Percentiles rank a stretch among this genome's conserved stretches.
These are phyloP conservation scores for Pseudochromis fuscus DNA, from an alignment of 2,797 vertebrate species.

Conservation along the genomic window DNA sequence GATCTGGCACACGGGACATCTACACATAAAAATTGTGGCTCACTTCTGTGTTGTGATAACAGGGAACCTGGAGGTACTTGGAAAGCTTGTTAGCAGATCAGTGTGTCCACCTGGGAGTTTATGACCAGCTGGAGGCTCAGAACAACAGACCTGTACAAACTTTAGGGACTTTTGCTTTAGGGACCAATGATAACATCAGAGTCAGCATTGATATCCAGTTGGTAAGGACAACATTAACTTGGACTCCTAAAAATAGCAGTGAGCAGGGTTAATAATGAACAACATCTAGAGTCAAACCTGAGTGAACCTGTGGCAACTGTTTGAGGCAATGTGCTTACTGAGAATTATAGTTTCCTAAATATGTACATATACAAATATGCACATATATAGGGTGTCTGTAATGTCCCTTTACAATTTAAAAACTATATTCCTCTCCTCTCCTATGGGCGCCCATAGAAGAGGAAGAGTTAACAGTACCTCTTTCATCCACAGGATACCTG, in stretches of 20 bases:
- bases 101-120: constrained; percentile 22
- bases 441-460: too few species aligned
- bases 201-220: neutral
- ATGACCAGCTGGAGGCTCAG: constrained; percentile 6
- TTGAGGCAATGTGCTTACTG: neutral
- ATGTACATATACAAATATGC: too few species aligned
- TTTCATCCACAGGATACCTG: too few species aligned
- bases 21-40: neutral
- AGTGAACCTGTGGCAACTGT: neutral
- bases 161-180: constrained; percentile 33
- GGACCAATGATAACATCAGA: neutral
- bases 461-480: too few species aligned
- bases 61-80: neutral
- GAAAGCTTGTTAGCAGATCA: constrained; percentile 22
- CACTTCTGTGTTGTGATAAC: neutral
- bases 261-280: neutral
- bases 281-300: neutral
- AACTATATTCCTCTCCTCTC: too few species aligned
- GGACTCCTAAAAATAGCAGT: constrained; percentile 21
- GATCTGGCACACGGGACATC: neutral
- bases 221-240: constrained; percentile 4
- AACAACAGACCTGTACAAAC: constrained; percentile 28
- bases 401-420: too few species aligned
- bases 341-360: neutral
- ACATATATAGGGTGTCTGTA: too few species aligned